phyloP scores from a whole-genome alignment of 2,113 vertebrate species.

The Ictalurus punctatus region DNA sequence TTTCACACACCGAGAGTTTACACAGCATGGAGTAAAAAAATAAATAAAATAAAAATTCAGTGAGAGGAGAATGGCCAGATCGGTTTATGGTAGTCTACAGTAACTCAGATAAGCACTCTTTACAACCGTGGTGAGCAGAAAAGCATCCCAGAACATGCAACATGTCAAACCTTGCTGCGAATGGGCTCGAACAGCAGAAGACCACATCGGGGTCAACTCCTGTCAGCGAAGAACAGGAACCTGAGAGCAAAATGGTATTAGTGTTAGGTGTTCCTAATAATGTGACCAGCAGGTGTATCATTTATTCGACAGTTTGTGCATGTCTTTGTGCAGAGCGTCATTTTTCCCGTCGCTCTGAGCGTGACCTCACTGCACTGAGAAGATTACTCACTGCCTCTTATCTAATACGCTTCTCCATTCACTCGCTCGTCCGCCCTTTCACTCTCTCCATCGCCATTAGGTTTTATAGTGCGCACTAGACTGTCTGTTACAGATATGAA shows the following conservation, averaged over 20 bases:
- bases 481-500: slow-evolving; percentile 13
- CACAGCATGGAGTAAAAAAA: not conserved
- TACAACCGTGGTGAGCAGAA: not conserved
- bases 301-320: not conserved
- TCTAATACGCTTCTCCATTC: slow-evolving; percentile 15
- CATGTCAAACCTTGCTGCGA: not conserved
- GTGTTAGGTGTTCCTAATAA: not conserved
- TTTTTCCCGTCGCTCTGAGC: slow-evolving; percentile 8
- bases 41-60: not conserved
- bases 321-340: not conserved
- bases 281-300: not conserved
- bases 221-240: not conserved
- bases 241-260: not conserved
- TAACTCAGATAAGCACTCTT: not conserved
- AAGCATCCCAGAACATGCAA: not conserved
- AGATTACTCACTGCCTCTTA: slow-evolving; percentile 45
- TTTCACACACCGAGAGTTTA: not conserved
- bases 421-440: not conserved
- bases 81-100: not conserved
- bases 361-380: slow-evolving; percentile 24
- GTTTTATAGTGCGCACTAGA: not conserved
- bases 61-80: not conserved
- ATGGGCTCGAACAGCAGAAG: not conserved
- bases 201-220: not conserved
- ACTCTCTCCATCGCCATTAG: slow-evolving; percentile 10